These are phyloP conservation scores for Peromyscus nudipes DNA, from an alignment of 2,797 vertebrate species.

Conservation along the genomic window DNA sequence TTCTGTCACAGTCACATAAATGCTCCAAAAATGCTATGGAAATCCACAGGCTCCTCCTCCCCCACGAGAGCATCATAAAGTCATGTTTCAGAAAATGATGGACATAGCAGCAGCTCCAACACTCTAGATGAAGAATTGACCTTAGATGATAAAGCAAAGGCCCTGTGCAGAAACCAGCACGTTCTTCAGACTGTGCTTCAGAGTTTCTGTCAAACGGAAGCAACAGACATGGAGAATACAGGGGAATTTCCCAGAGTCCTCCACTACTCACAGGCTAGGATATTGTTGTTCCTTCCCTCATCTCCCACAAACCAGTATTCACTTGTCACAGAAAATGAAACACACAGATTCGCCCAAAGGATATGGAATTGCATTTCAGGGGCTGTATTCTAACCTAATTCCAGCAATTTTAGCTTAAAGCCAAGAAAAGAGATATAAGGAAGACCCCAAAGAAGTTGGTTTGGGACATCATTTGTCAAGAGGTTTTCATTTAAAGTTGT, in stretches of 20 bases:
- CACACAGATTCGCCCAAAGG: background rate
- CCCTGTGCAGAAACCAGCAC: background rate
- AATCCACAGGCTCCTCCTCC: background rate
- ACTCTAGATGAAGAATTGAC: background rate
- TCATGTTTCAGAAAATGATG: background rate
- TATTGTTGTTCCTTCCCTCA: background rate
- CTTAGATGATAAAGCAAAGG: background rate
- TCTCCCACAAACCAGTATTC: background rate
- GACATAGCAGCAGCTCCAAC: background rate
- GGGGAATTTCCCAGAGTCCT: background rate
- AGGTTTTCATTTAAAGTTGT: background rate
- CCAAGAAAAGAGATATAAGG: background rate
- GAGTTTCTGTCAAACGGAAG: background rate
- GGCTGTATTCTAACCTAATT: background rate
- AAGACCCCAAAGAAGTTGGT: background rate
- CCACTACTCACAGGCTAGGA: background rate
- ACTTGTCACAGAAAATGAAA: slow-evolving; percentile 27
- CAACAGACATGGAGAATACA: fast-evolving
- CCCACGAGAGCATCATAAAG: background rate
- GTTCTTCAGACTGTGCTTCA: background rate
- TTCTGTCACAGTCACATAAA: background rate
- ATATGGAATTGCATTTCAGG: background rate
- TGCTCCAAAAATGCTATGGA: background rate
- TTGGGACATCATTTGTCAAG: background rate
- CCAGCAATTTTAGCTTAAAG: slow-evolving; percentile 17